Evolutionary conservation across 2,797 vertebrate species (phyloP), one percentile per base, ranked within the genome.

Genomic region (Rhinoraja longicauda): DNA sequence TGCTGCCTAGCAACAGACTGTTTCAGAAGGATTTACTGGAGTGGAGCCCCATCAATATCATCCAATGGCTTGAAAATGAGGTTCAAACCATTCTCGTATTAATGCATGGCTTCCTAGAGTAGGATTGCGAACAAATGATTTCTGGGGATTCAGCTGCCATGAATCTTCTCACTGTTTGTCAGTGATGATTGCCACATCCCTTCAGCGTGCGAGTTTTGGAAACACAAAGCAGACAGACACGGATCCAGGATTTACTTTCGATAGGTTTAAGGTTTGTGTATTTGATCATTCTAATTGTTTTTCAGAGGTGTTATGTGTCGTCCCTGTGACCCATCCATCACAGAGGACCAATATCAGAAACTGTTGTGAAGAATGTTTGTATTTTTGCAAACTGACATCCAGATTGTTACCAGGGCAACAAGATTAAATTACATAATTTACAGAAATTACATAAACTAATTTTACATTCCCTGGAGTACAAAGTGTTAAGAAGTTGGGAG

Each of bases 191-290:
- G 17, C n/a, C 62, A 67, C 59, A 67, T 88, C 17, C n/a, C 7
- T 88, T 19, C 64, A 62, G 17, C 62, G 6, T 21, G 1, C 15
- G 15, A 67, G 84, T 57, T 86, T 67, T 88, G 62, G 17, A 67
- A 88, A 88, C 62, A 24, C 17, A 32, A 62, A 88, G 17, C n/a
- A 88, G n/a, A 88, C 29, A 84, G 19, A 24, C 17, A 45, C 78
- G 2, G 57, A 84, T 59, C 26, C 53, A 64, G 62, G 59, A 67
- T 21, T 67, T 86, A 62, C 53, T 62, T 86, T 62, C 29, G 57
- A 86, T 29, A 64, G 62, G n/a, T 88, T 88, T 88, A 64, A 88
- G 84, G 84, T 67, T 86, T 21, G 62, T 88, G 62, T 26, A 9
- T 7, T 32, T 62, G 17, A 8, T 19, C 59, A 64, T 8, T 88